A percentile compares a stretch with the other conserved stretches of the same genome.
These are phyloP conservation scores for Holothuria scabra DNA, from an alignment of 53 echinoderm and acorn worm genomes.

Conservation along the genomic window DNA sequence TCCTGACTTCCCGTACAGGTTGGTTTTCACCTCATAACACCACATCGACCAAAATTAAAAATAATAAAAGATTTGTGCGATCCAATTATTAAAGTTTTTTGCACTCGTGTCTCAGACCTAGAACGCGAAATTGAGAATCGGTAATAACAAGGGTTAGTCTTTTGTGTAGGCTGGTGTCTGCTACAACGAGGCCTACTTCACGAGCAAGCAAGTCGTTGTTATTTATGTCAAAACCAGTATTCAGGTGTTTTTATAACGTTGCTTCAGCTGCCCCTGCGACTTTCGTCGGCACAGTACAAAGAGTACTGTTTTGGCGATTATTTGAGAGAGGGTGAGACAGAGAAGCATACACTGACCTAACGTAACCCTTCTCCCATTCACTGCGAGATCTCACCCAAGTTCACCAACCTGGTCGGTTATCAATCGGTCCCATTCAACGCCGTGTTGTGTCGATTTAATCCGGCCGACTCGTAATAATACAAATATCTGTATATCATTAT, in stretches of 20 bases:
- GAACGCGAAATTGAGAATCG: neutral
- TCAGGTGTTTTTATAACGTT: conserved; percentile 15
- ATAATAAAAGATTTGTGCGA: no score
- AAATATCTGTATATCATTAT: conserved; percentile 24
- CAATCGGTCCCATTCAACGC: conserved; percentile 16
- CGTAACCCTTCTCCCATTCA: conserved; percentile 33
- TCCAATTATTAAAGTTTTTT: no score
- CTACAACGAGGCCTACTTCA: neutral
- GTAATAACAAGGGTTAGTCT: neutral
- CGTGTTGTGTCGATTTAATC: conserved; percentile 28
- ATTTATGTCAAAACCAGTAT: neutral
- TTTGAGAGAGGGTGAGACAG: neutral
- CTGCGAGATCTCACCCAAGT: neutral
- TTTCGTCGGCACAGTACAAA: conserved; percentile 36
- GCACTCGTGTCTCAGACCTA: no score
- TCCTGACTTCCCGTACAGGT: no score
- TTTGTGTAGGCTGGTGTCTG: conserved; percentile 1
- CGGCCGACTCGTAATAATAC: neutral
- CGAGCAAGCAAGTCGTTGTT: no score
- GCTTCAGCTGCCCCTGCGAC: no score
- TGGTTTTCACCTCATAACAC: no score
- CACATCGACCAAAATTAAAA: no score
- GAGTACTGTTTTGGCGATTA: conserved; percentile 29
- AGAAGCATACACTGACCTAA: conserved; percentile 4
- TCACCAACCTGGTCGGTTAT: conserved; percentile 29